Evolutionary conservation across 2,113 vertebrate species (phyloP).

Genomic region (Platycercus adscitus): DNA sequence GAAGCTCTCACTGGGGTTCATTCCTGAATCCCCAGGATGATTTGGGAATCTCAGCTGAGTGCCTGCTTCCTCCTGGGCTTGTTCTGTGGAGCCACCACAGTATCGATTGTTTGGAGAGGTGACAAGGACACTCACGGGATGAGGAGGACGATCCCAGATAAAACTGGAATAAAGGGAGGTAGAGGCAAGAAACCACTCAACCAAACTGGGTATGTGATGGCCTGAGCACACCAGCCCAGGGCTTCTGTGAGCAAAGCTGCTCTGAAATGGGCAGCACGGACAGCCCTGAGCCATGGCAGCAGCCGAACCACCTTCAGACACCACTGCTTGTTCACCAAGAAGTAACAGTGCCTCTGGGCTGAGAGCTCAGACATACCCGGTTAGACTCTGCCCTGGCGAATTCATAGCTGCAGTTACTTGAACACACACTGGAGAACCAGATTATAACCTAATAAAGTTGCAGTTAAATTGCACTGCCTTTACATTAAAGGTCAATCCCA

Average conservation of each 20-base stretch:
- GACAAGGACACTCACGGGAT: neutral
- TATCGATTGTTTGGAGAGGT: neutral
- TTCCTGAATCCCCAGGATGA: neutral
- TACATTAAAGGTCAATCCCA: neutral
- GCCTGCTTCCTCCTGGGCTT: neutral
- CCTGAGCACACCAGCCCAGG: neutral
- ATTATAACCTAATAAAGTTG: neutral
- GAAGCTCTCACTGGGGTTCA: neutral
- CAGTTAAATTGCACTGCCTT: neutral
- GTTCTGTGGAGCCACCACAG: neutral
- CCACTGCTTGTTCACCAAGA: neutral
- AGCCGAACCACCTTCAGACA: neutral
- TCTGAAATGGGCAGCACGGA: neutral
- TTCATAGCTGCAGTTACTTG: neutral
- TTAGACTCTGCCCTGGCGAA: neutral
- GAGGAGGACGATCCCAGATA: neutral
- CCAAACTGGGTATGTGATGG: neutral
- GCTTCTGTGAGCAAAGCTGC: neutral
- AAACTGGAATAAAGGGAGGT: neutral
- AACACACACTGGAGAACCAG: neutral
- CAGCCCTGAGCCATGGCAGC: neutral
- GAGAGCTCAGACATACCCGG: accelerated
- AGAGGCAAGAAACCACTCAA: neutral
- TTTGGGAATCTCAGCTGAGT: neutral
- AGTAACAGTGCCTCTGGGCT: neutral